phyloP scores from a whole-genome alignment of 1,140 invertebrate genomes.

The Rhyzopertha dominica region DNA sequence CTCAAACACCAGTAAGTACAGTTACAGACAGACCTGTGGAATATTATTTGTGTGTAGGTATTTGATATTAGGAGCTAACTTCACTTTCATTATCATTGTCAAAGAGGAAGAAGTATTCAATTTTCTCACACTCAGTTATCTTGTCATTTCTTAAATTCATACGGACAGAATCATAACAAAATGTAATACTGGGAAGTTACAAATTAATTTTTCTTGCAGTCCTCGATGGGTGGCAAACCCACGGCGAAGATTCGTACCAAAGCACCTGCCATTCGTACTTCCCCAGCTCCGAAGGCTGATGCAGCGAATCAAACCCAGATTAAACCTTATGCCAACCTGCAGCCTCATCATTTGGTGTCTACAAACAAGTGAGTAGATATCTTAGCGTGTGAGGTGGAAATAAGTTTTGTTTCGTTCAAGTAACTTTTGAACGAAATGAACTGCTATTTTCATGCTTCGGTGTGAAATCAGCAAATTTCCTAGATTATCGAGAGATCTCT shows the following conservation, averaged over 20 bases:
- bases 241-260: constrained; percentile 46
- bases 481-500: constrained; percentile 27
- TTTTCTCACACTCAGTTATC: too few relatives aligned
- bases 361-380: constrained; percentile 42
- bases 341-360: constrained; percentile 47
- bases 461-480: constrained; percentile 17
- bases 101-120: too few relatives aligned
- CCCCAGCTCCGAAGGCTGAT: constrained; percentile 63
- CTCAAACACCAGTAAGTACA: constrained; percentile 53
- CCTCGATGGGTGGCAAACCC: constrained; percentile 48
- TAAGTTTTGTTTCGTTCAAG: too few relatives aligned
- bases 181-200: too few relatives aligned
- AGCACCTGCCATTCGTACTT: constrained; percentile 52
- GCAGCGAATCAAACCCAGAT: constrained; percentile 66
- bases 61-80: too few relatives aligned
- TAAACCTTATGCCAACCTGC: constrained; percentile 41
- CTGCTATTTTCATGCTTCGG: too few relatives aligned
- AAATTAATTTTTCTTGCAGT: constrained; percentile 28
- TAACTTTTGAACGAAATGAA: too few relatives aligned
- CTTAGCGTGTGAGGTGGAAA: too few relatives aligned
- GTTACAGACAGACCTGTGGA: constrained; percentile 11
- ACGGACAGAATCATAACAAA: too few relatives aligned
- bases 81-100: too few relatives aligned
- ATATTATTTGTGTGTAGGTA: background rate
- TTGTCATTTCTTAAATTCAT: too few relatives aligned